Evolutionary conservation across 2,888 invertebrate species (phyloP).

Genomic region (Hylaea fasciaria): DNA sequence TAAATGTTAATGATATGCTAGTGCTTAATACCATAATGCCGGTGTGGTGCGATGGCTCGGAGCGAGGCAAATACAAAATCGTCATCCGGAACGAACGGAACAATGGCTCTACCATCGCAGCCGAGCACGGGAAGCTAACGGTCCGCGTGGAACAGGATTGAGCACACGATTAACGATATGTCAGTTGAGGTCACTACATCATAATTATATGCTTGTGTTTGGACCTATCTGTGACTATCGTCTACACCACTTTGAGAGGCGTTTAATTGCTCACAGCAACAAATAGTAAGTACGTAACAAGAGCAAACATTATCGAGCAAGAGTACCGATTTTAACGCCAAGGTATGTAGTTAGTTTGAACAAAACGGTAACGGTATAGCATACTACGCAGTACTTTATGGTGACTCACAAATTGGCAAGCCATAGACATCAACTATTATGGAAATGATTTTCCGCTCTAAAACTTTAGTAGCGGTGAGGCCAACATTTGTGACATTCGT

Average conservation of each 20-base stretch:
- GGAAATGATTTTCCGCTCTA: conserved; percentile 72
- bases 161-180: conserved; percentile 46
- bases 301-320: not conserved
- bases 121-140: conserved; percentile 64
- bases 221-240: conserved; percentile 12
- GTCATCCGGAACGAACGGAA: conserved; percentile 59
- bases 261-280: conserved; percentile 4
- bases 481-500: conserved; percentile 41
- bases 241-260: not conserved
- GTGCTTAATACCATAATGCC: conserved; percentile 43
- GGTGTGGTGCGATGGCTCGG: conserved; percentile 43
- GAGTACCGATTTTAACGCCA: not conserved
- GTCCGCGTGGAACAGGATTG: conserved; percentile 52
- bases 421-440: conserved; percentile 55
- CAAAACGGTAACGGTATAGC: conserved; percentile 56
- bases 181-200: conserved; percentile 42
- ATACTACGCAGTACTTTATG: conserved; percentile 42
- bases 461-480: conserved; percentile 45
- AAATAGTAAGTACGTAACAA: conserved; percentile 1
- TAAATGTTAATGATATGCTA: conserved; percentile 33
- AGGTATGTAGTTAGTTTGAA: conserved; percentile 15
- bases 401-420: conserved; percentile 65
- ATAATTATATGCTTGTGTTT: conserved; percentile 34
- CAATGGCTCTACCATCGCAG: conserved; percentile 47
- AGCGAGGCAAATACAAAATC: conserved; percentile 49